These are phyloP conservation scores for Drosophila neocordata DNA, from an alignment of 1,140 invertebrate species.

Conservation along the genomic window DNA sequence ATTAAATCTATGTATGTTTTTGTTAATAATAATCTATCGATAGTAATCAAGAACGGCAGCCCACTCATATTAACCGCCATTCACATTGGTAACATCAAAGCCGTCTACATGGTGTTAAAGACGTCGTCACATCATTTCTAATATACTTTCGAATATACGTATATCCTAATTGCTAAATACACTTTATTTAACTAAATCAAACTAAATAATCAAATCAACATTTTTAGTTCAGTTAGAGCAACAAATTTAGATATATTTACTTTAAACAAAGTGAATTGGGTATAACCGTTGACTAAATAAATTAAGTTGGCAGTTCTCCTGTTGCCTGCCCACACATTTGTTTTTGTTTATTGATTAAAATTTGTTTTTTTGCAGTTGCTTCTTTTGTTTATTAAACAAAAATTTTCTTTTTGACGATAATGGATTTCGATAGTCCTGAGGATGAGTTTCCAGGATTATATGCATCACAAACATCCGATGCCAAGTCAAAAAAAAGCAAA, in stretches of 20 bases:
- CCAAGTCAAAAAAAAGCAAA: constrained; percentile 85
- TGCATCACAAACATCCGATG: constrained; percentile 87
- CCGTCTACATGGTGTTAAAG: not conserved
- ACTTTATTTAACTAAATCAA: too few species aligned
- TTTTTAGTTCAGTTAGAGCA: too few species aligned
- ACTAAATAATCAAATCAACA: too few species aligned
- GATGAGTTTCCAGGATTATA: constrained; percentile 95
- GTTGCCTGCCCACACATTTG: constrained; percentile 3
- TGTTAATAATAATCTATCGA: not conserved
- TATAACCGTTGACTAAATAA: not conserved
- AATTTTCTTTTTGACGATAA: constrained; percentile 67
- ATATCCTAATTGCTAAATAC: too few species aligned
- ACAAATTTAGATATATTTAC: too few species aligned
- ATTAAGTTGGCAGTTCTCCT: constrained; percentile 43
- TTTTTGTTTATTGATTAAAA: constrained; percentile 34
- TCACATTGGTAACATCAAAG: not conserved
- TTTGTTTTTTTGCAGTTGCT: constrained; percentile 22
- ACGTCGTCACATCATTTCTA: too few species aligned
- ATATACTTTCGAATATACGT: too few species aligned
- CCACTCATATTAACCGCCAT: not conserved
- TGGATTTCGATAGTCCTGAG: constrained; percentile 96
- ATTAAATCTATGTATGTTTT: constrained; percentile 9
- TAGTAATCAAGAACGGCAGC: not conserved
- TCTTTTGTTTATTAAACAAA: constrained; percentile 53
- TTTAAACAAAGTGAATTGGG: not conserved